Conservation (phyloP, 2,797 vertebrate genomes). For the Sebastes steindachneri region DNA sequence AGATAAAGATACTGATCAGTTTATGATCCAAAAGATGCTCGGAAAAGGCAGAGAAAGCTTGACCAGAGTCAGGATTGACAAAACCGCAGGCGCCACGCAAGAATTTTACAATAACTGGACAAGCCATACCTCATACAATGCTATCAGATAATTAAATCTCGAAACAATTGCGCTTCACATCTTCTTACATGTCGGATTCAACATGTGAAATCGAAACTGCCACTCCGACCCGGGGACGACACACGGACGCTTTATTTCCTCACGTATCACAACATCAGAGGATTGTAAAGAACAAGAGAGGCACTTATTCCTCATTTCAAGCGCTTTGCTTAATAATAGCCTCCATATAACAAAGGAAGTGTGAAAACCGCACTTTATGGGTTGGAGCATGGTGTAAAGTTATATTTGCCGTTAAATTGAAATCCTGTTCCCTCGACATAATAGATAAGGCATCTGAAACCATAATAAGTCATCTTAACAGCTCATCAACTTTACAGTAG, state of each 20-base stretch:
- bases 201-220: constrained; percentile 75
- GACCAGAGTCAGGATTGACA: constrained; percentile 50
- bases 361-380: constrained; percentile 60
- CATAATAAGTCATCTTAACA: constrained; percentile 78
- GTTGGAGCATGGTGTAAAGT: constrained; percentile 66
- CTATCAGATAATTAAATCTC: constrained; percentile 87
- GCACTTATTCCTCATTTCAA: constrained; percentile 60
- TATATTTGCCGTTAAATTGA: constrained; percentile 80
- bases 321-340: constrained; percentile 57
- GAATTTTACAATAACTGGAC: constrained; percentile 70
- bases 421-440: constrained; percentile 72
- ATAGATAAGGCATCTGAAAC: constrained; percentile 75
- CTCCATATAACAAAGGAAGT: constrained; percentile 60
- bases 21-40: constrained; percentile 58
- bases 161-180: constrained; percentile 73
- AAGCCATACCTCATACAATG: constrained; percentile 71
- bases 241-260: constrained; percentile 34
- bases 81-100: constrained; percentile 19
- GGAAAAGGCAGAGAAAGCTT: constrained; percentile 9
- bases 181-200: constrained; percentile 68
- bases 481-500: constrained; percentile 74
- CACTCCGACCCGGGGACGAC: constrained; percentile 23
- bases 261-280: constrained; percentile 42
- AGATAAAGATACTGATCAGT: constrained; percentile 56
- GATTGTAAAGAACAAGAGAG: constrained; percentile 44